Evolutionary conservation across 2,113 vertebrate genomes (phyloP).

Genomic region (Gallinago jamesoni): DNA sequence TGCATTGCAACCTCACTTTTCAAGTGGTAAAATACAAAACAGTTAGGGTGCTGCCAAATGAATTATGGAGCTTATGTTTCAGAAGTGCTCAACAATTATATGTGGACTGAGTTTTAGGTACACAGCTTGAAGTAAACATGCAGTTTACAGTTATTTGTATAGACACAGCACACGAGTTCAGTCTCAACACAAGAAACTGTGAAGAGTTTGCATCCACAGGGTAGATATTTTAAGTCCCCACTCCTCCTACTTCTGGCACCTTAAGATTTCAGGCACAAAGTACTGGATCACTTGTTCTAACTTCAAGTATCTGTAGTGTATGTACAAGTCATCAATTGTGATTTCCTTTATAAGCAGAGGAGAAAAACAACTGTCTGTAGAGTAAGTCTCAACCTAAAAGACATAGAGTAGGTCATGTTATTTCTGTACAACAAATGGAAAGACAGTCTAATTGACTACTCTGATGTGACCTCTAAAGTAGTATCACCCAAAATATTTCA

Average conservation of each 20-base stretch:
- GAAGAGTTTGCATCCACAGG: background rate
- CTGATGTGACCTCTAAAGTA: background rate
- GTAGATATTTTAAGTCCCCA: background rate
- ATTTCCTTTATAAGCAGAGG: background rate
- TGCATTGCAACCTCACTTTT: background rate
- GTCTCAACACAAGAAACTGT: background rate
- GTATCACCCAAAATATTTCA: background rate
- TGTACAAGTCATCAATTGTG: background rate
- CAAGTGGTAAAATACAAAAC: background rate
- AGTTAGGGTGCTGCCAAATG: background rate
- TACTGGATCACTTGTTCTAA: background rate
- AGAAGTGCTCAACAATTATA: background rate
- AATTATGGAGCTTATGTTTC: background rate
- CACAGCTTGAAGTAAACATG: background rate
- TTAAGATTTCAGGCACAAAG: background rate
- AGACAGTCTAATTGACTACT: background rate
- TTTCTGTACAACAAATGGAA: background rate
- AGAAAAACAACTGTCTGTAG: background rate
- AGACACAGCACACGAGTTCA: background rate
- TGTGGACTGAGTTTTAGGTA: background rate
- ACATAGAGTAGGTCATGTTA: background rate
- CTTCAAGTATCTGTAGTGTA: background rate
- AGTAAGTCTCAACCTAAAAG: background rate
- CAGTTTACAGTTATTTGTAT: background rate
- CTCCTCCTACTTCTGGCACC: background rate